A percentile compares a stretch with the other conserved stretches of the same genome.
These are phyloP conservation scores for Urechis unicinctus DNA, from an alignment of 2,888 invertebrate species.

Conservation along the genomic window DNA sequence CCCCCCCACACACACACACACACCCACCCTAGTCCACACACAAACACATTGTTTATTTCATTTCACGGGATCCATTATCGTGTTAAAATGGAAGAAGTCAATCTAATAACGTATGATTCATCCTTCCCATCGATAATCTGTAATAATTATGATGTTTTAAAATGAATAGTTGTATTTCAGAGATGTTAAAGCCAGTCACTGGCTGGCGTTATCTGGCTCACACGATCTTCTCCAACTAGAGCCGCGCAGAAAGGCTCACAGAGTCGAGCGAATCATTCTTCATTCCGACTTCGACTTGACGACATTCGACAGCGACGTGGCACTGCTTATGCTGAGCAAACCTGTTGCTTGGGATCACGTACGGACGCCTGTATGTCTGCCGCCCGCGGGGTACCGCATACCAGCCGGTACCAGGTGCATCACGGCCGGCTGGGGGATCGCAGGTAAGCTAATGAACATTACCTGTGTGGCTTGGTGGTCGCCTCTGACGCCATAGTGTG, in stretches of 20 bases:
- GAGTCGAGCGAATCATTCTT: constrained; percentile 13
- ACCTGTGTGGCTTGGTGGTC: no score
- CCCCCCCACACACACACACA: no score
- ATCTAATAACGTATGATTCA: no score
- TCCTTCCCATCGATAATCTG: no score
- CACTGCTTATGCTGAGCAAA: constrained; percentile 12
- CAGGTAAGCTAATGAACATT: constrained; percentile 20
- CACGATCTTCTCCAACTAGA: constrained; percentile 18
- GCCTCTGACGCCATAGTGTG: no score
- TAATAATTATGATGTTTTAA: no score
- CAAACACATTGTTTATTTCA: no score
- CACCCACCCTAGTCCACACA: no score
- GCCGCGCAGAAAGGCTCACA: constrained; percentile 5
- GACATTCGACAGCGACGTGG: constrained; percentile 23
- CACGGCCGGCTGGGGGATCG: constrained; percentile 21
- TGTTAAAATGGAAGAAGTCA: no score
- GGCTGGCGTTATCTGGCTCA: constrained; percentile 19
- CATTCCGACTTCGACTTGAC: constrained; percentile 19
- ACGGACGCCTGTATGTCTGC: constrained; percentile 19
- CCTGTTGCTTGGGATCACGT: constrained; percentile 9
- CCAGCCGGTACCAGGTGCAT: constrained; percentile 17
- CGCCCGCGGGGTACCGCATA: constrained; percentile 12
- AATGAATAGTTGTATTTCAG: constrained; percentile 12
- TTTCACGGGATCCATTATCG: no score
- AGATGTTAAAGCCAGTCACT: constrained; percentile 12